Evolutionary conservation across 2,113 vertebrate species (phyloP), one percentile per base, ranked within the genome.

Genomic region (Silurus asotus): DNA sequence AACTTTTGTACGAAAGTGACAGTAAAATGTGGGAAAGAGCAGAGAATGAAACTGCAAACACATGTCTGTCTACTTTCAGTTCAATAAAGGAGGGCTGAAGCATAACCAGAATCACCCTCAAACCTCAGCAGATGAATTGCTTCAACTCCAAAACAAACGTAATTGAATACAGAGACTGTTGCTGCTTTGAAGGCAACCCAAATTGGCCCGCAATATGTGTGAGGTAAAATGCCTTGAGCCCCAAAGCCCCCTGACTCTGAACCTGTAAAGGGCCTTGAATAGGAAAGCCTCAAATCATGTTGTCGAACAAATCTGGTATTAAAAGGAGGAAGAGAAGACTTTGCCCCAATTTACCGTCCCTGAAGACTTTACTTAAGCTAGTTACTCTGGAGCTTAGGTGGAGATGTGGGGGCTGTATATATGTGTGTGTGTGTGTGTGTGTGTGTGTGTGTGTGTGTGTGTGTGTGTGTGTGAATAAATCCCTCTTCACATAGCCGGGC

Each of bases 271-370:
- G 91, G 91, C 89, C 93, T 91, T 95, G 97, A 99, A 99, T 99
- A 97, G 97, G 97, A 95, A 96, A 94, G 95, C 95, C 96, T 96
- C 96, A 99, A 98, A 99, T 99, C 98, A 98, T 96, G 97, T 99
- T 99, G 98, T 99, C 97, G 97, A 99, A 99, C 98, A 99, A 99
- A 99, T 99, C 98, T 98, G 97, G 98, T 97, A 99, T 99, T 99
- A 99, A 94, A 92, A 90, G 94, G 92, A 94, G 94, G 92, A 91
- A 94, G 92, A 94, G 94, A 97, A 96, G 97, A 97, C 97, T 99
- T 98, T 97, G 97, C 98, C 97, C 96, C 97, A 98, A 97, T 99
- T 98, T 99, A 99, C 96, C 98, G 97, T 97, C 96, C 97, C 97
- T 94, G 95, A 95, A 95, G 94, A 94, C 94, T 96, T 99, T 98